Conservation (phyloP, 2,113 vertebrate genomes). For the Gallinago jamesoni region DNA sequence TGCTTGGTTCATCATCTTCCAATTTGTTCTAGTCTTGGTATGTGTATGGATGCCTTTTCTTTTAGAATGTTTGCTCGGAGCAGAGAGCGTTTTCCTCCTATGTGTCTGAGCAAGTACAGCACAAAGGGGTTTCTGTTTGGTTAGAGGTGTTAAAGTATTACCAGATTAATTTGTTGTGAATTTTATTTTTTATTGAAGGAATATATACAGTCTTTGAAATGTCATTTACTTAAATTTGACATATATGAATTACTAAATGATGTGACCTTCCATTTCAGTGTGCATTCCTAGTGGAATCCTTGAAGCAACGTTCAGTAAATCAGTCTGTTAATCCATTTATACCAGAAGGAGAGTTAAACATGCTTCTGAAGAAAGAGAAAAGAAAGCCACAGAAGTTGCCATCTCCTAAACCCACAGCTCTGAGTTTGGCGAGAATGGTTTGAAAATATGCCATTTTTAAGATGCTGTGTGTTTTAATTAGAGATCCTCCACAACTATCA, state of each 20-base stretch:
- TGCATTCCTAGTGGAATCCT: conserved; percentile 75
- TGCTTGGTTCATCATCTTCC: not conserved
- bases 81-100: not conserved
- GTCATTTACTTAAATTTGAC: not conserved
- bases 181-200: not conserved
- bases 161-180: not conserved
- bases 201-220: not conserved
- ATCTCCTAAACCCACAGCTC: conserved; percentile 61
- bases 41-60: not conserved
- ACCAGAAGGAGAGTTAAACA: not conserved
- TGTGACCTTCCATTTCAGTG: conserved; percentile 69
- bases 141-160: not conserved
- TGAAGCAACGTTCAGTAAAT: conserved; percentile 68
- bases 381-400: conserved; percentile 23
- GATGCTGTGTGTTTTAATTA: not conserved
- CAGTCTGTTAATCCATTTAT: not conserved
- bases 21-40: not conserved
- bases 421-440: conserved; percentile 73
- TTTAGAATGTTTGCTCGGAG: not conserved
- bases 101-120: not conserved
- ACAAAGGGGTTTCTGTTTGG: not conserved
- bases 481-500: not conserved
- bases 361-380: not conserved
- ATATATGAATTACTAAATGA: not conserved
- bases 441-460: conserved; percentile 50